A percentile compares a stretch with the other conserved stretches of the same genome.
These are phyloP conservation scores for Jordanella pulchra DNA, from an alignment of 2,797 vertebrate genomes.

Conservation along the genomic window DNA sequence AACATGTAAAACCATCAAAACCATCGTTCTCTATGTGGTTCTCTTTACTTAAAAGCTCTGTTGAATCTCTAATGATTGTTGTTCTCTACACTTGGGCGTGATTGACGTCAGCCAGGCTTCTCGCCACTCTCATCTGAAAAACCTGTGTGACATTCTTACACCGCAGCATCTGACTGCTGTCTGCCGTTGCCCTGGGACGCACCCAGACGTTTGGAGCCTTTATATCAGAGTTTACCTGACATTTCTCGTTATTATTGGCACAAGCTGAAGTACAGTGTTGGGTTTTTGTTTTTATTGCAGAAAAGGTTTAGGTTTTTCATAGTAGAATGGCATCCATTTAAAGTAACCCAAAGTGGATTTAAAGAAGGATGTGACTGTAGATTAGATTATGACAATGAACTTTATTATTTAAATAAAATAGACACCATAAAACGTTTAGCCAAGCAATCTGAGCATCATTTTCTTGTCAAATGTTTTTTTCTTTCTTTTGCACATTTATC, in stretches of 20 bases:
- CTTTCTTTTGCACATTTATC: conserved; percentile 1
- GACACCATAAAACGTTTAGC: background rate
- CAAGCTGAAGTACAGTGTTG: conserved; percentile 3
- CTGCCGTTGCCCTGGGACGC: conserved; percentile 31
- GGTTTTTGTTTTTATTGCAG: conserved; percentile 24
- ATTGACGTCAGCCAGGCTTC: conserved; percentile 73
- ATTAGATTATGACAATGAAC: conserved; percentile 24
- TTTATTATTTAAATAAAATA: no score
- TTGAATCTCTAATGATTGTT: conserved; percentile 69
- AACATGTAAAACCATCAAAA: background rate
- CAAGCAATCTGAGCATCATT: background rate
- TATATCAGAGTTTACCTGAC: conserved; percentile 36
- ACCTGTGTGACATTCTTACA: conserved; percentile 55
- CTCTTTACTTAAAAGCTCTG: conserved; percentile 36
- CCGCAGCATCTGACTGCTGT: conserved; percentile 42
- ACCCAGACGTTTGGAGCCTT: conserved; percentile 29
- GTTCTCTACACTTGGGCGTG: conserved; percentile 67
- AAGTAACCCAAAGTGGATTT: conserved; percentile 1
- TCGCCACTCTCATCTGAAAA: conserved; percentile 49
- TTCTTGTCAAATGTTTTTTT: background rate
- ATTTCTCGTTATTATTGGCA: conserved; percentile 36
- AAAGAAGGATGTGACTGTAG: conserved; percentile 16
- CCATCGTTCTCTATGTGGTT: background rate
- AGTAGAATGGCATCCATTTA: conserved; percentile 33
- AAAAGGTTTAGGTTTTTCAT: conserved; percentile 32